Evolutionary conservation across 1,140 invertebrate genomes (phyloP).

Genomic region (Battus philenor): DNA sequence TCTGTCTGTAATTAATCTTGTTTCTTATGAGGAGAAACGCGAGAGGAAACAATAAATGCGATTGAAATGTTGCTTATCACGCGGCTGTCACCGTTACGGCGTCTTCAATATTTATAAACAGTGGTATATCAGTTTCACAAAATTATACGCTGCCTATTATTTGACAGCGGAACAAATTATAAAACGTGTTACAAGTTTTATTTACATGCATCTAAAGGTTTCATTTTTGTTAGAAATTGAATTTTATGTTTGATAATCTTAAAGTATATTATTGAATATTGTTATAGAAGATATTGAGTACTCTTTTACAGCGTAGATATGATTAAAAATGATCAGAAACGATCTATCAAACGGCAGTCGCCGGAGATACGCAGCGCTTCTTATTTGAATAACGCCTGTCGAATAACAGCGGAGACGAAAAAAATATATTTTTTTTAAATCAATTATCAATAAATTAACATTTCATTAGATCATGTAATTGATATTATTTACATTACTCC

Average conservation of each 20-base stretch:
- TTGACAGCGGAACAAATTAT: conserved; percentile 30
- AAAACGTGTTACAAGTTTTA: conserved; percentile 11
- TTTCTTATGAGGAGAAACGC: conserved; percentile 20
- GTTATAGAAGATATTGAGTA: conserved; percentile 12
- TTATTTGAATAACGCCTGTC: conserved; percentile 56
- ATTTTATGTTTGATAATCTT: conserved; percentile 9
- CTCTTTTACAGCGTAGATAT: conserved; percentile 23
- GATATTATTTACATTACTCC: too few species aligned
- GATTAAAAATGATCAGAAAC: conserved; percentile 61
- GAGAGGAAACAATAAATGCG: conserved; percentile 28
- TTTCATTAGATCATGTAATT: too few species aligned
- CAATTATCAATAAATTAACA: too few species aligned
- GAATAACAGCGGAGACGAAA: background rate
- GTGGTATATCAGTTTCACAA: conserved; percentile 11
- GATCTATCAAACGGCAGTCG: conserved; percentile 61
- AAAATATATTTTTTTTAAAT: too few species aligned
- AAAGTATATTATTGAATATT: conserved; percentile 15
- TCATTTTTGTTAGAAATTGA: background rate
- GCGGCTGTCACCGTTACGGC: conserved; percentile 18
- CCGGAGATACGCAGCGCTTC: conserved; percentile 39
- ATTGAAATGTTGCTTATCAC: conserved; percentile 23
- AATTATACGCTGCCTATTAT: conserved; percentile 24
- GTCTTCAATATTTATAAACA: conserved; percentile 27
- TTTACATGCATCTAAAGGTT: background rate
- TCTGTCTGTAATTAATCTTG: conserved; percentile 40